phyloP scores from a whole-genome alignment of 2,797 vertebrate genomes.

The Rhinophrynus dorsalis region DNA sequence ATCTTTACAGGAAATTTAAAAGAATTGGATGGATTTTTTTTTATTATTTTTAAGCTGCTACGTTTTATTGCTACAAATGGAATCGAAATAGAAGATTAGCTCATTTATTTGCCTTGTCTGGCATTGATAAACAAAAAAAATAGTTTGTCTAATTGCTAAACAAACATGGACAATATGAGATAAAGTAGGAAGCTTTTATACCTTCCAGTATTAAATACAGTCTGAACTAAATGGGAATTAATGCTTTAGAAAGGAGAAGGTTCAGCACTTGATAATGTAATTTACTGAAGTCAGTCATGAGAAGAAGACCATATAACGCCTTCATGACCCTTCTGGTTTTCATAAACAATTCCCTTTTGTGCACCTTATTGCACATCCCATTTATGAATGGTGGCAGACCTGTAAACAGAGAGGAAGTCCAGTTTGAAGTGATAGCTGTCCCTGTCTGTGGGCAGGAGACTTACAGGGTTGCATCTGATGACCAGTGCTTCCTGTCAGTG shows the following conservation, averaged over 20 bases:
- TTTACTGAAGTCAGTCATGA: too few relatives aligned
- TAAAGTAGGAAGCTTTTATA: background rate
- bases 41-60: background rate
- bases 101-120: background rate
- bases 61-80: background rate
- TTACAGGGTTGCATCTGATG: too few relatives aligned
- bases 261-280: too few relatives aligned
- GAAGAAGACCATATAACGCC: too few relatives aligned
- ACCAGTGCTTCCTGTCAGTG: too few relatives aligned
- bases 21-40: background rate
- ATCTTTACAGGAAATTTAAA: background rate
- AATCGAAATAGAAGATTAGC: background rate
- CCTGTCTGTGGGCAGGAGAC: too few relatives aligned
- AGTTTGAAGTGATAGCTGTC: too few relatives aligned
- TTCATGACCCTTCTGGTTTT: too few relatives aligned
- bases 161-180: background rate
- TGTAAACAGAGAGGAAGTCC: too few relatives aligned
- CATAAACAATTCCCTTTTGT: too few relatives aligned
- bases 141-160: constrained; percentile 4
- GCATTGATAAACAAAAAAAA: background rate
- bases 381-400: too few relatives aligned
- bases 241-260: background rate
- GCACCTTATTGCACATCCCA: too few relatives aligned
- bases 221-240: background rate
- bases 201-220: background rate